Evolutionary conservation across 2,888 invertebrate genomes (phyloP).

Genomic region (Zhengitettix transpicula): DNA sequence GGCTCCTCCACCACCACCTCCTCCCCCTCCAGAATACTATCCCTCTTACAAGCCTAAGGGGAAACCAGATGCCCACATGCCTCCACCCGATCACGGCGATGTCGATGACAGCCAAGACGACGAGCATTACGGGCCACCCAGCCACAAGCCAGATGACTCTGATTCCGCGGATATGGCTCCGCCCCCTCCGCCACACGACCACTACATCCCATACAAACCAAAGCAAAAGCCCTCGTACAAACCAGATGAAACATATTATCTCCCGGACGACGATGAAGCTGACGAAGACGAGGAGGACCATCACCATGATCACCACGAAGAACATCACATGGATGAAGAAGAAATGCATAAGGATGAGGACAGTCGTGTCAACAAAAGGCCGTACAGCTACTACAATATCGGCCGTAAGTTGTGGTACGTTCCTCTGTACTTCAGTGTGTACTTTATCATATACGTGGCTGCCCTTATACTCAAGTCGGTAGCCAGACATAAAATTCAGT

Average conservation of each 20-base stretch:
- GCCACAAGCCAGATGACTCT: background rate
- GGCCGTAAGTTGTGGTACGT: constrained; percentile 60
- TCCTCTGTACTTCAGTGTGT: constrained; percentile 58
- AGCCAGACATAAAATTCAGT: constrained; percentile 48
- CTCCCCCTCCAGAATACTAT: background rate
- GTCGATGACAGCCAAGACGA: background rate
- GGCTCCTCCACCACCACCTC: background rate
- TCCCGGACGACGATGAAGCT: background rate
- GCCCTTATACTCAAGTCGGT: constrained; percentile 55
- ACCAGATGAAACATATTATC: background rate
- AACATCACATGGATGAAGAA: constrained; percentile 16
- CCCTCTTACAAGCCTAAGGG: background rate
- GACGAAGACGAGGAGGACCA: constrained; percentile 22
- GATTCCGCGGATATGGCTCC: too few relatives aligned
- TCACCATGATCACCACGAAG: constrained; percentile 15
- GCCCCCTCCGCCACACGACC: background rate
- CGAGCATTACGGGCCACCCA: background rate
- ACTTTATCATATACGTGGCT: constrained; percentile 44
- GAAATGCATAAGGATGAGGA: constrained; percentile 13
- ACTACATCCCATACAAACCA: background rate
- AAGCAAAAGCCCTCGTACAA: constrained; percentile 1
- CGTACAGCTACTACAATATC: constrained; percentile 56
- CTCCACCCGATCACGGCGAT: background rate
- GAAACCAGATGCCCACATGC: background rate
- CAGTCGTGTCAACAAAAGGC: constrained; percentile 19